phyloP scores from a whole-genome alignment of 2,888 invertebrate genomes.

The Acronicta aceris region DNA sequence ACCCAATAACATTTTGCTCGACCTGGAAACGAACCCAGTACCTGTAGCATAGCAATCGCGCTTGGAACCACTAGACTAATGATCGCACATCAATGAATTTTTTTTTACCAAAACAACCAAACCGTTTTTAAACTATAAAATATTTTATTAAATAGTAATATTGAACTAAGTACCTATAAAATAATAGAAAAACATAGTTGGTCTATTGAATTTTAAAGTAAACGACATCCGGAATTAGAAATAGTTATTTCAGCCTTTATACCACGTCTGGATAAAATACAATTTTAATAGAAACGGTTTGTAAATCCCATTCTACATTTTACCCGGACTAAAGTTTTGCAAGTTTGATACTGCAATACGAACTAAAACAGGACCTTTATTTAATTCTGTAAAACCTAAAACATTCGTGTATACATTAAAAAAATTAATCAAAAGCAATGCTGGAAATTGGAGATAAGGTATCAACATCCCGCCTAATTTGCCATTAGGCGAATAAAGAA shows the following conservation, averaged over 20 bases:
- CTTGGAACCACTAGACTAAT: too few species aligned
- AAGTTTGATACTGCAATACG: slow-evolving; percentile 6
- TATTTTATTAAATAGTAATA: too few species aligned
- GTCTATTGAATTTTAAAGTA: slow-evolving; percentile 15
- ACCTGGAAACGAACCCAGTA: too few species aligned
- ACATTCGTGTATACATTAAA: slow-evolving; percentile 1
- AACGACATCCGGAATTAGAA: slow-evolving; percentile 5
- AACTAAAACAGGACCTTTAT: slow-evolving; percentile 7
- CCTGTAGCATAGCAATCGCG: too few species aligned
- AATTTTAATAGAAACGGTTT: slow-evolving; percentile 13
- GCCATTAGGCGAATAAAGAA: slow-evolving; percentile 62
- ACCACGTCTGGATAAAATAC: slow-evolving; percentile 8
- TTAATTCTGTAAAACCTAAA: slow-evolving; percentile 7
- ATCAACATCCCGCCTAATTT: slow-evolving; percentile 61
- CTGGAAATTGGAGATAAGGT: slow-evolving; percentile 24
- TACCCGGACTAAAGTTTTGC: slow-evolving; percentile 1
- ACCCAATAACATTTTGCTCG: too few species aligned
- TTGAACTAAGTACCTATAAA: too few species aligned
- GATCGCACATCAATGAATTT: too few species aligned
- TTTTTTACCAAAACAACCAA: too few species aligned
- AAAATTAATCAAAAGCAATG: slow-evolving; percentile 24
- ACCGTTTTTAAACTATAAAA: too few species aligned
- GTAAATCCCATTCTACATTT: background rate
- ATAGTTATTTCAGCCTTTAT: slow-evolving; percentile 10
- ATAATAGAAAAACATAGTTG: too few species aligned